phyloP scores from a whole-genome alignment of 2,888 invertebrate genomes.

The Danaus chrysippus region DNA sequence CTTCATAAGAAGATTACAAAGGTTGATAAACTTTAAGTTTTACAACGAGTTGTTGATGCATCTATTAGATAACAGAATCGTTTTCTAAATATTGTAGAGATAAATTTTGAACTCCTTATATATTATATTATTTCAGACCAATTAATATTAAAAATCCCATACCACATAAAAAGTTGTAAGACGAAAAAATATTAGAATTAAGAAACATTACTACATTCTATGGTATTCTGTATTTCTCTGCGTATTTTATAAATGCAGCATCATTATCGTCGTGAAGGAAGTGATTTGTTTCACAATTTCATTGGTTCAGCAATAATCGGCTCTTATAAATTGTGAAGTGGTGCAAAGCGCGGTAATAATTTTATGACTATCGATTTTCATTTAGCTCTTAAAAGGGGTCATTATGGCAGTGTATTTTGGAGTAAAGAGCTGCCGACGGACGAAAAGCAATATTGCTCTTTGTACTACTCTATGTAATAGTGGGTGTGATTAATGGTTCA shows the following conservation, averaged over 20 bases:
- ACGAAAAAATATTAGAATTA: too few relatives aligned
- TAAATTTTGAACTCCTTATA: too few relatives aligned
- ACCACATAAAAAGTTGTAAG: too few relatives aligned
- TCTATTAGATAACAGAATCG: background rate
- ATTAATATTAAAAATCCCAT: too few relatives aligned
- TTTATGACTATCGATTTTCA: slow-evolving; percentile 65
- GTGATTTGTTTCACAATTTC: slow-evolving; percentile 16
- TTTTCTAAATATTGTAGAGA: background rate
- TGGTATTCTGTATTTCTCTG: background rate
- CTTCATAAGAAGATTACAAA: slow-evolving; percentile 2
- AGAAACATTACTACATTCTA: background rate
- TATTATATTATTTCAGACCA: too few relatives aligned
- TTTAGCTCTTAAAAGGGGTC: slow-evolving; percentile 68
- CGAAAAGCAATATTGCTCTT: slow-evolving; percentile 71
- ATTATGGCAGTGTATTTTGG: slow-evolving; percentile 68
- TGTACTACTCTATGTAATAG: slow-evolving; percentile 67
- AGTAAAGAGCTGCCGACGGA: slow-evolving; percentile 54
- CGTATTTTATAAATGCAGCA: background rate
- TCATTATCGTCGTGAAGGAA: background rate
- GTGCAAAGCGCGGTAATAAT: slow-evolving; percentile 34
- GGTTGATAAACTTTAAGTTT: slow-evolving; percentile 8
- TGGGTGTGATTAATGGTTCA: slow-evolving; percentile 71
- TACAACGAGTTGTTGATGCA: background rate
- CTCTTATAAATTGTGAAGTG: slow-evolving; percentile 28
- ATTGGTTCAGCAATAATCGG: slow-evolving; percentile 22